Base-by-base conservation (phyloP, 2,113 vertebrate species). In the Takifugu flavidus region DNA sequence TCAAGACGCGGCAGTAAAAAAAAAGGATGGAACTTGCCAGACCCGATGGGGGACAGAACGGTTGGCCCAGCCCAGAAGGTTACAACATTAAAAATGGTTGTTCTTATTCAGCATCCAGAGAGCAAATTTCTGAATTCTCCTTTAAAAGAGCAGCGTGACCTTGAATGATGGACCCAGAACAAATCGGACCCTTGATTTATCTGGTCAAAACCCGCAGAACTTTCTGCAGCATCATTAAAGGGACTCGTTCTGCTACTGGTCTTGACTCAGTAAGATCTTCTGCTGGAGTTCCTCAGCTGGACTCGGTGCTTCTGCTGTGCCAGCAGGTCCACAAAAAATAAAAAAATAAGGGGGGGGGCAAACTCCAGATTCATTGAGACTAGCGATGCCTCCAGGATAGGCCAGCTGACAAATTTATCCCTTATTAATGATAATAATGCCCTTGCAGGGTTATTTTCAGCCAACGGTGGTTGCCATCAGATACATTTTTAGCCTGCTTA, bases 401-500 rank as follows among this genome's bases (percentile, higher is more conserved):
- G 83, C 83, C 83, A 75, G 82, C 82, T 65, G 84, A 87, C 86
- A 86, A 89, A 88, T 88, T 75, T 86, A 88, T 85, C 81, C 87
- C 79, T 76, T 82, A 87, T 90, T 91, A 90, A 90, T 90, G 88
- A 85, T 90, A 91, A 91, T 90, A 85, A 88, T 89, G 89, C 85
- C 88, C 87, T 86, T 77, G 60, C 54, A 43, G 51, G 75, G 82
- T 86, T 91, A 90, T 91, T 91, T 91, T 89, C 82, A 87, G 86
- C 78, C 76, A 65, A 70, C 25, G n/a, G 82, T 62, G 84, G 88
- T 87, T 87, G 79, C 85, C 87, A 83, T 83, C 69, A 75, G 72
- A 82, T 82, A 80, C 87, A 90, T 90, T 90, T 91, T 90, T 91
- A 90, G 86, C 89, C 83, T 88, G 82, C 74, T 86, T 86, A 80